Base-by-base conservation (phyloP, 2,113 vertebrate species). In the Gambusia affinis region DNA sequence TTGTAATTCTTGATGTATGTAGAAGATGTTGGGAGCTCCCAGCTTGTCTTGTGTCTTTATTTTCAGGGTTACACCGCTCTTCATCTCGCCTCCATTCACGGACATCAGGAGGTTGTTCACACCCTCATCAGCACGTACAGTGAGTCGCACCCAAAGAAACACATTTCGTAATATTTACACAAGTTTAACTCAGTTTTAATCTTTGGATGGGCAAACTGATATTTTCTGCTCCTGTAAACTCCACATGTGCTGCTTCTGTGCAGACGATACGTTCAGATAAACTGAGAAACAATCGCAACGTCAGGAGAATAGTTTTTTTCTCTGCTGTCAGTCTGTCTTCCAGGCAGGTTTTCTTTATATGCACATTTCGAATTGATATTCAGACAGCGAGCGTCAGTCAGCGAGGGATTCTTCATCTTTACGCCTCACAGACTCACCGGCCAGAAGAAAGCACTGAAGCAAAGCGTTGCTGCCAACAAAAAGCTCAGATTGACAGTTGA, bases 51-150 rank as follows among this genome's bases (percentile, higher is more conserved):
- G 8, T 31, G 11, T 35, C 15, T 66, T 4, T 87, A 30, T 80
- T 60, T 60, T 1, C 85, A 94, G 93, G 94, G 93, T 54, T 94
- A 94, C 83, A 94, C 93, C 0, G 70, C 93, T 0, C 92, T 95
- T 14, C 93, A 94, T 67, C 87, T 95, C 2, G 93, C 94, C 62
- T 90, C 91, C n/a, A 91, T 94, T 4, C 93, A 94, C 1, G 84
- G 90, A 12, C 91, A 93, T 77, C 64, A 60, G n/a, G 81, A 91
- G 7, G 24, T 94, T 31, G 31, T 94, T 61, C 87, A 84, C 28
- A 65, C 90, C 51, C 83, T 94, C 22, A 60, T 94, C 90, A 67
- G 85, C 86, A 77, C 66, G 22, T 70, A 92, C 78, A 89, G 93
- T 93, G 85, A 91, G 92, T 91, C 39, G 2, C 22, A 17, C 42